phyloP scores from a whole-genome alignment of 2,797 vertebrate genomes.

The Clarias laeviceps region DNA sequence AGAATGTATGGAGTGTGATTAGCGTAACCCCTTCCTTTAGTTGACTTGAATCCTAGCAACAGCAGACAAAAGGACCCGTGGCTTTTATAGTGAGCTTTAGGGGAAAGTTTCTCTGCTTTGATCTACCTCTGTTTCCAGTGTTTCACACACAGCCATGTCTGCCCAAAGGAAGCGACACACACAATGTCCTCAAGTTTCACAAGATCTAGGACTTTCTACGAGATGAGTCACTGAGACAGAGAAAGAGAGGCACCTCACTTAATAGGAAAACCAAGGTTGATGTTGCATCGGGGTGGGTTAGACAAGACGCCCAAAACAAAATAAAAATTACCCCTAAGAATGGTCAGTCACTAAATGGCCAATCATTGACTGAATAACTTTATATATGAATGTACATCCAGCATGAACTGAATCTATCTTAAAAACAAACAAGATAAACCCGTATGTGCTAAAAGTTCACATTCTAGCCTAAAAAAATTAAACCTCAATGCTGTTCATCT shows the following conservation, averaged over 20 bases:
- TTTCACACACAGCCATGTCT: conserved; percentile 31
- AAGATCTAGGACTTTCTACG: conserved; percentile 10
- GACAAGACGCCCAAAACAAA: background rate
- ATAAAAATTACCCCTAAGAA: background rate
- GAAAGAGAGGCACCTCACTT: background rate
- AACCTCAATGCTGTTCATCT: background rate
- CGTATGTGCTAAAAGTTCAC: background rate
- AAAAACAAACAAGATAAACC: background rate
- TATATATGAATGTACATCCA: background rate
- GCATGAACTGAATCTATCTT: background rate
- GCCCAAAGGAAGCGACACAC: conserved; percentile 16
- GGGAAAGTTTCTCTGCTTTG: conserved; percentile 77
- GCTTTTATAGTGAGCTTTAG: conserved; percentile 72
- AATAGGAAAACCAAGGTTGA: background rate
- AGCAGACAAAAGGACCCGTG: conserved; percentile 77
- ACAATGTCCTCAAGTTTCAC: conserved; percentile 17
- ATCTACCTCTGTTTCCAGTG: conserved; percentile 80
- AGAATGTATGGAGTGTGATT: conserved; percentile 81
- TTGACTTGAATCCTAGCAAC: conserved; percentile 83
- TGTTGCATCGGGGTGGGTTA: background rate
- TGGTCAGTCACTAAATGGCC: too few relatives aligned
- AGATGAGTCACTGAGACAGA: background rate
- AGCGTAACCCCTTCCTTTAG: conserved; percentile 73
- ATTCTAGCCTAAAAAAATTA: background rate
- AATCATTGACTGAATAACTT: too few relatives aligned